Conservation (phyloP, 2,113 vertebrate species). For the Baryphthengus martii region DNA sequence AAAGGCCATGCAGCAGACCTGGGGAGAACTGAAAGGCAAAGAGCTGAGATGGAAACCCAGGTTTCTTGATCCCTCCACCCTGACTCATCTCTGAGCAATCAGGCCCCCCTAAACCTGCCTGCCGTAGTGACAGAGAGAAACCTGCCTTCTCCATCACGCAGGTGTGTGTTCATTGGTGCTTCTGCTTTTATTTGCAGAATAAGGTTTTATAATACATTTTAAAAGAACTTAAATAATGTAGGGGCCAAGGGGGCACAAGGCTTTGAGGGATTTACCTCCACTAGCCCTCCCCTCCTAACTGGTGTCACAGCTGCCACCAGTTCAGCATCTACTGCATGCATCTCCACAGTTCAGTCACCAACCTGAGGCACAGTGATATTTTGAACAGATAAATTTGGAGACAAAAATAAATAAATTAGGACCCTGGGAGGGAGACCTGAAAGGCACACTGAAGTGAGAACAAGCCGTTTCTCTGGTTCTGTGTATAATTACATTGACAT, state of each 20-base stretch:
- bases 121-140: neutral
- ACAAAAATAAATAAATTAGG: constrained; percentile 30
- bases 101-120: neutral
- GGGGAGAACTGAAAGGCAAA: neutral
- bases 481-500: constrained; percentile 31
- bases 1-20: neutral
- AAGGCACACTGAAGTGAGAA: constrained; percentile 34
- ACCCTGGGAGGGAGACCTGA: neutral
- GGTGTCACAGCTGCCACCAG: neutral
- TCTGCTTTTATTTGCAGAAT: neutral
- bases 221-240: neutral
- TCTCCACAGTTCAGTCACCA: neutral
- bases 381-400: neutral
- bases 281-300: neutral
- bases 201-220: neutral
- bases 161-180: neutral
- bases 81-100: neutral
- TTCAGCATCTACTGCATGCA: neutral
- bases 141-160: neutral
- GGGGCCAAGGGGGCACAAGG: no score
- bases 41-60: neutral
- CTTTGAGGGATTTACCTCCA: neutral
- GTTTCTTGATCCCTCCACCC: neutral
- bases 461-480: neutral
- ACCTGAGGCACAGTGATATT: neutral